Evolutionary conservation across 2,797 vertebrate genomes (phyloP).

Genomic region (Hoplostethus mediterraneus): DNA sequence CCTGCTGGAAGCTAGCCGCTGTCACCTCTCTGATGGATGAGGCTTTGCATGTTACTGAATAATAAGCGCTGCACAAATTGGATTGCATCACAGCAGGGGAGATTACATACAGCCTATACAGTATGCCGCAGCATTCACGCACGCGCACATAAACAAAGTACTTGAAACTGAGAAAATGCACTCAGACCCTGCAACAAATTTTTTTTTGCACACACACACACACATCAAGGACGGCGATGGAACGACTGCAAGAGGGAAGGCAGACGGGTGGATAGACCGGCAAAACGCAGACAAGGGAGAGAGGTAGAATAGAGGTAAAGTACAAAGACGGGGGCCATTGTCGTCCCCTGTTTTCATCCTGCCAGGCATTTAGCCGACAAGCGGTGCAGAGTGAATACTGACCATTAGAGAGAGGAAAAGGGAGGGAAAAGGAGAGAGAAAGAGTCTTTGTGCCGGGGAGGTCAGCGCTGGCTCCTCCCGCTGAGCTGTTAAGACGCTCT

Average conservation of each 20-base stretch:
- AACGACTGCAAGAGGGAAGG: background rate
- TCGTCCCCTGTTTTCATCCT: slow-evolving; percentile 32
- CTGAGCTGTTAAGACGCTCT: slow-evolving; percentile 54
- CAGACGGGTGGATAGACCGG: background rate
- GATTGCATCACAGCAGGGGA: slow-evolving; percentile 59
- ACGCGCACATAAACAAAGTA: background rate
- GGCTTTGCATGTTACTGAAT: slow-evolving; percentile 57
- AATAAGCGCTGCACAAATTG: slow-evolving; percentile 64
- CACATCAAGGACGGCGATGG: slow-evolving; percentile 9
- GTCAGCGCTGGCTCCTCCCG: slow-evolving; percentile 44
- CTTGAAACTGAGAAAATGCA: slow-evolving; percentile 19
- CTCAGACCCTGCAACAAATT: slow-evolving; percentile 12
- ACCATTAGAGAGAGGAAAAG: slow-evolving; percentile 37
- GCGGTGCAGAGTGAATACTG: slow-evolving; percentile 46
- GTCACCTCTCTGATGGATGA: slow-evolving; percentile 57
- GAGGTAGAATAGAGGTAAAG: background rate
- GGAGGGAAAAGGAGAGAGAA: slow-evolving; percentile 28
- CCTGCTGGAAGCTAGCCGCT: slow-evolving; percentile 39
- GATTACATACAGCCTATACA: slow-evolving; percentile 38
- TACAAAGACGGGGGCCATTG: slow-evolving; percentile 21
- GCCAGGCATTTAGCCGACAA: slow-evolving; percentile 39
- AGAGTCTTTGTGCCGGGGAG: slow-evolving; percentile 43
- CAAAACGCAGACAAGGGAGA: background rate
- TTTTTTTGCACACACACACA: slow-evolving; percentile 8
- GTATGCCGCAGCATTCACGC: background rate